Evolutionary conservation across 1,140 invertebrate genomes (phyloP).

Genomic region (Trypoxylus dichotomus): DNA sequence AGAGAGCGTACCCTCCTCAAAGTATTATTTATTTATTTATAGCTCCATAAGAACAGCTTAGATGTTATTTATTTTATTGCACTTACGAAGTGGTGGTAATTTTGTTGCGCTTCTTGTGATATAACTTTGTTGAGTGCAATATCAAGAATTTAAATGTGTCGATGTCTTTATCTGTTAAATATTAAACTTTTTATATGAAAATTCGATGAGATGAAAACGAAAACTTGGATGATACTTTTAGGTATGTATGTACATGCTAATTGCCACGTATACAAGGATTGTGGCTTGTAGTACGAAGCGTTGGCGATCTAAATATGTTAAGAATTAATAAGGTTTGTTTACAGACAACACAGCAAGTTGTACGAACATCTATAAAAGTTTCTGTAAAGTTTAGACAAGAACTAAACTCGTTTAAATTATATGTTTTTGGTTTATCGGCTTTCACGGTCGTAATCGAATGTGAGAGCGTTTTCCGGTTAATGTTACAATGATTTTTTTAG

Average conservation of each 20-base stretch:
- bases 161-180: background rate
- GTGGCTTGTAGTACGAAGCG: background rate
- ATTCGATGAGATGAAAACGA: background rate
- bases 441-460: too few species aligned
- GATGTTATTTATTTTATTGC: background rate
- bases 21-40: too few species aligned
- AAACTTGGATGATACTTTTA: background rate
- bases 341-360: too few species aligned
- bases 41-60: too few species aligned
- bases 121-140: background rate
- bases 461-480: too few species aligned
- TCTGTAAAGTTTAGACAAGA: too few species aligned
- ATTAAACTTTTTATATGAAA: too few species aligned
- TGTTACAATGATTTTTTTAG: too few species aligned
- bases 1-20: too few species aligned
- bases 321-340: background rate
- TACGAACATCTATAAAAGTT: too few species aligned
- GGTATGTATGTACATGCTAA: background rate
- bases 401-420: too few species aligned
- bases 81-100: background rate
- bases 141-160: background rate
- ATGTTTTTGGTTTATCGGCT: too few species aligned
- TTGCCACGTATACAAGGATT: background rate
- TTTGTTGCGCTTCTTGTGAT: background rate
- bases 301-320: background rate